Evolutionary conservation across 2,113 vertebrate genomes (phyloP).

Genomic region (Rhipidura dahli): DNA sequence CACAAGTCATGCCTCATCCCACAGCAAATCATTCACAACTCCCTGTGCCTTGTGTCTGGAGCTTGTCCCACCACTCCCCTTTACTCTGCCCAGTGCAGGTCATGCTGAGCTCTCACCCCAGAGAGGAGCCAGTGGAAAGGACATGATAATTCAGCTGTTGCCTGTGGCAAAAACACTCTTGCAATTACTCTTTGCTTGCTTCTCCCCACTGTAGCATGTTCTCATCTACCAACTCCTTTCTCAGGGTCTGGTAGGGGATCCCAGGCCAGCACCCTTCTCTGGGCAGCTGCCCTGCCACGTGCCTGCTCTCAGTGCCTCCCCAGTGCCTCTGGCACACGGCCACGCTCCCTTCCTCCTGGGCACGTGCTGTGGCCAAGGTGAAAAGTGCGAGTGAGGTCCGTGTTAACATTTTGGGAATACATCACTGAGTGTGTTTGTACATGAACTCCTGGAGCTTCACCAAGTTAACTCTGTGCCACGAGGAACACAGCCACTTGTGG

Average conservation of each 20-base stretch:
- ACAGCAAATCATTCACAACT: not conserved
- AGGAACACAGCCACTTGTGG: not conserved
- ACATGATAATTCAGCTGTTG: not conserved
- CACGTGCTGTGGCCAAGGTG: rapidly evolving
- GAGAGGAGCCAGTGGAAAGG: not conserved
- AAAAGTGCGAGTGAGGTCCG: not conserved
- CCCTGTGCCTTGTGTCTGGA: not conserved
- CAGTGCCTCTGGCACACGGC: not conserved
- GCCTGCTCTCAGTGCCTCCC: not conserved
- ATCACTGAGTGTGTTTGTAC: not conserved
- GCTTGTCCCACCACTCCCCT: not conserved
- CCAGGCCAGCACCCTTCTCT: not conserved
- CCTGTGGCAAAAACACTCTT: not conserved
- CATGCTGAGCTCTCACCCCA: not conserved
- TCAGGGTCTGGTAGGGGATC: not conserved
- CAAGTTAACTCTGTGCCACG: not conserved
- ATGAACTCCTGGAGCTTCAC: not conserved
- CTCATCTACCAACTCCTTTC: not conserved
- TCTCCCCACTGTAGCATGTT: not conserved
- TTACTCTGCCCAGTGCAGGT: rapidly evolving
- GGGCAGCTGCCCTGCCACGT: not conserved
- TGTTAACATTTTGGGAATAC: not conserved
- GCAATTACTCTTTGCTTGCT: not conserved
- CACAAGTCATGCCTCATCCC: not conserved
- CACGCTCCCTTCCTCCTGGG: rapidly evolving